Base-by-base conservation (phyloP, 2,113 vertebrate genomes). In the Pseudorhombus dupliciocellatus region DNA sequence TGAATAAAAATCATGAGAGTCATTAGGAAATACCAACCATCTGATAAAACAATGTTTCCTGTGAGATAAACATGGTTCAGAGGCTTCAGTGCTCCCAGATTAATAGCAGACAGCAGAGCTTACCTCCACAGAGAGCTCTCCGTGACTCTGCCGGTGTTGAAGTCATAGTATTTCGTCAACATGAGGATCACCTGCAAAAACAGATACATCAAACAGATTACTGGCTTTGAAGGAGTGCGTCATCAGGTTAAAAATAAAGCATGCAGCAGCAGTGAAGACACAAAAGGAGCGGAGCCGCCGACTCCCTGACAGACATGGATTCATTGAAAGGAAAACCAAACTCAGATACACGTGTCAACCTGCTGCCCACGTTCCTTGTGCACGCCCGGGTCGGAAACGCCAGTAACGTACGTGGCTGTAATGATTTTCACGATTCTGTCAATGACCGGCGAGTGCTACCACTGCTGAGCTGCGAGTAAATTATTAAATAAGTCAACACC, bases 111-210 rank as follows among this genome's bases (percentile, higher is more conserved):
- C 10, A 37, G 46, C 51, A 18, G n/a, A 7, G 58, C 90, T 92
- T 94, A 98, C 96, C 96, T 96, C 96, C 96, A 98, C 78, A 98
- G 91, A 31, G 96, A 98, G 89, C 96, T 98, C 89, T 98, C 96
- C 0, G 96, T 98, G 84, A 97, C 96, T 92, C 96, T 96, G 86
- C 96, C 96, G 73, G 96, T 90, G 92, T 95, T 98, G 93, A 97
- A 97, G 93, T 98, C 96, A 48, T 95, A 97, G 77, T 95, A 94
- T 90, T 98, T 98, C 66, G 96, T 98, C 94, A 98, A 90, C 94
- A 98, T 98, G 87, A 98, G 94, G 90, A 98, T 98, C 92, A 98
- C 96, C 96, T 98, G 78, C 74, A 90, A 9, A 93, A 92, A 89
- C 93, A 90, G 25, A 89, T 3, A 50, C 18, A 50, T 81, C 52